phyloP scores from a whole-genome alignment of 2,797 vertebrate species.

The Amblyraja radiata region DNA sequence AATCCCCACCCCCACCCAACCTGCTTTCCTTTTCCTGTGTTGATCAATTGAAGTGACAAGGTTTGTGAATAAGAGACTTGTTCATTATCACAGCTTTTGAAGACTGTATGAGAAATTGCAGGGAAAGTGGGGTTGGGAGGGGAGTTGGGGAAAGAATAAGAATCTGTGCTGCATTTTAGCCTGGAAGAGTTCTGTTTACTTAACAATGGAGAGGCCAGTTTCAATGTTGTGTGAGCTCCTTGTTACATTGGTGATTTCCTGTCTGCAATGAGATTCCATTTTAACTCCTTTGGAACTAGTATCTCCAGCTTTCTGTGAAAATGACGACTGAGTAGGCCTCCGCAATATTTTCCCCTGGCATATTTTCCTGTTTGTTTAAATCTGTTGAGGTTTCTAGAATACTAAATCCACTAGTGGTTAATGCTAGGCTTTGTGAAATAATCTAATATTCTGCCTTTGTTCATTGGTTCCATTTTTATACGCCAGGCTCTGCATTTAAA shows the following conservation, averaged over 20 bases:
- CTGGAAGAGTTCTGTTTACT: slow-evolving; percentile 18
- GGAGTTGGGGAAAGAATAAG: not conserved
- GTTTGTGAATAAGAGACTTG: slow-evolving; percentile 24
- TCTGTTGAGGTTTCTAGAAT: not conserved
- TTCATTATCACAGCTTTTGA: slow-evolving; percentile 7
- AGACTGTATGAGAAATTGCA: not conserved
- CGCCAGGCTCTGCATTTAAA: not conserved
- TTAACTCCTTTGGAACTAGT: slow-evolving; percentile 13
- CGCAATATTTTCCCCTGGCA: not conserved
- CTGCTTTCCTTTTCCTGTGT: not conserved
- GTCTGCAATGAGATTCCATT: slow-evolving; percentile 7
- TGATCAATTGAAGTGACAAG: not conserved
- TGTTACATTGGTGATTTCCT: slow-evolving; percentile 33
- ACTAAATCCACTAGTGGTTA: not conserved
- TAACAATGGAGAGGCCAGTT: slow-evolving; percentile 28
- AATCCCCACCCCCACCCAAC: no score
- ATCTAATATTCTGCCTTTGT: not conserved
- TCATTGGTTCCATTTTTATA: not conserved
- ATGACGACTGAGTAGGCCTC: not conserved
- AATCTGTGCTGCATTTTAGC: slow-evolving; percentile 10
- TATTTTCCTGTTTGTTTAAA: not conserved
- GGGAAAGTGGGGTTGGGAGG: not conserved
- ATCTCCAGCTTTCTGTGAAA: slow-evolving; percentile 15
- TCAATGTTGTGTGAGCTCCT: slow-evolving; percentile 20
- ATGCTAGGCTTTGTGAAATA: no score